A percentile compares a stretch with the other conserved stretches of the same genome.
These are phyloP conservation scores for Acyrthosiphon pisum DNA, from an alignment of 1,140 invertebrate genomes.

Conservation along the genomic window DNA sequence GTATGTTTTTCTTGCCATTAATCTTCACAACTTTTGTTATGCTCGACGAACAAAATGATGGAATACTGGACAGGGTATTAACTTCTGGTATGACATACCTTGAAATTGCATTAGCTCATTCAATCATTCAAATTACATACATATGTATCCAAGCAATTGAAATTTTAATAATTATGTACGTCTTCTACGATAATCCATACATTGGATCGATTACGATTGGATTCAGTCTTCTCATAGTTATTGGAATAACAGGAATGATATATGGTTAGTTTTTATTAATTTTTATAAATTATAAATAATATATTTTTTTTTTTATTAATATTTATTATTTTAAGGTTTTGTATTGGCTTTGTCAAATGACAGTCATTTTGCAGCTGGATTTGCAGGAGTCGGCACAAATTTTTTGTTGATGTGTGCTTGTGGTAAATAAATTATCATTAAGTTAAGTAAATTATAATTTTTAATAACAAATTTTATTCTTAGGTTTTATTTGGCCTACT, in stretches of 20 bases:
- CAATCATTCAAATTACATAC: slow-evolving; percentile 58
- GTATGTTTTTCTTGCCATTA: slow-evolving; percentile 53
- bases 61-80: slow-evolving; percentile 42
- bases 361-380: slow-evolving; percentile 65
- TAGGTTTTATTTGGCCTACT: slow-evolving; percentile 72
- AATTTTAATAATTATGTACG: slow-evolving; percentile 58
- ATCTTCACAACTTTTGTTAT: slow-evolving; percentile 51
- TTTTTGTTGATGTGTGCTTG: slow-evolving; percentile 66
- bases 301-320: neutral
- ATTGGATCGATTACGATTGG: slow-evolving; percentile 57
- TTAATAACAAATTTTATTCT: slow-evolving; percentile 20
- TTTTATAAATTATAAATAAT: neutral
- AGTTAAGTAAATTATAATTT: neutral
- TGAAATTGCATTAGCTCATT: slow-evolving; percentile 59
- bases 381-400: slow-evolving; percentile 67
- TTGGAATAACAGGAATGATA: slow-evolving; percentile 59
- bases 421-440: slow-evolving; percentile 62
- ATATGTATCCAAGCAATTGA: slow-evolving; percentile 58
- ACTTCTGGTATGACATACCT: slow-evolving; percentile 59
- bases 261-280: slow-evolving; percentile 58
- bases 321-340: slow-evolving; percentile 63
- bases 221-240: slow-evolving; percentile 55
- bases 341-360: slow-evolving; percentile 64
- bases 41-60: slow-evolving; percentile 39
- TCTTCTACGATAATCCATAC: slow-evolving; percentile 58